Base-by-base conservation (phyloP, 2,888 invertebrate genomes). In the Drosophila koepferae region DNA sequence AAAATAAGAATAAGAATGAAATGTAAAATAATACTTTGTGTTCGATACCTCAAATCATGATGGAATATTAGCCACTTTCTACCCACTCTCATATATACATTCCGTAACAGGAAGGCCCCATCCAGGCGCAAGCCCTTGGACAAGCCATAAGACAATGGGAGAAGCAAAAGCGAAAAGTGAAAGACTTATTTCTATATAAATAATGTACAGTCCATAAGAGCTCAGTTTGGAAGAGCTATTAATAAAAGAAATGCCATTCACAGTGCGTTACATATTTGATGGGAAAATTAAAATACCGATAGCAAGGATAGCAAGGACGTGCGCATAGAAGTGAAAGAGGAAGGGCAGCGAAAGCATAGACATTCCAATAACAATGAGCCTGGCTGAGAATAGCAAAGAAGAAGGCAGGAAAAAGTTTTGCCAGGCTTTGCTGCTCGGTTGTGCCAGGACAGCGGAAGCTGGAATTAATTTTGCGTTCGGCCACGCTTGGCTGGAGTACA, bases 391-490 rank as follows among this genome's bases (percentile, higher is more conserved):
- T 74, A 61, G 79, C 56, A 59, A 58, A 69, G 69, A 20, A 38
- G 53, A 64, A 68, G 60, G 68, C 73, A 67, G 79, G 66, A 72
- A 74, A 82, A 74, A 86, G 68, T 69, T 79, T 85, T 59, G 66
- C 67, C 63, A 54, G 58, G 51, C 56, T 74, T 38, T 55, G 55
- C 61, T 60, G 51, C 18, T 51, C 14, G 74, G 70, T 61, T 74
- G 74, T 46, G 80, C 62, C 63, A 48, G 72, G 36, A 31, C 53
- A 75, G 67, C 78, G 78, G 84, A 84, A 72, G 85, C 79, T 89
- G 89, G 79, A 84, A 89, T 89, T 84, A 89, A 84, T 84, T 84
- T 89, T 78, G 72, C 87, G 87, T 84, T 86, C 69, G 68, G 67
- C 64, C 55, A 76, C 77, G 81, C 81, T 72, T 55, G 81, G 60